Percentiles rank a stretch among this genome's conserved stretches.
Conservation (phyloP, 1,140 invertebrate genomes). For the Paralvinella palmiformis region DNA sequence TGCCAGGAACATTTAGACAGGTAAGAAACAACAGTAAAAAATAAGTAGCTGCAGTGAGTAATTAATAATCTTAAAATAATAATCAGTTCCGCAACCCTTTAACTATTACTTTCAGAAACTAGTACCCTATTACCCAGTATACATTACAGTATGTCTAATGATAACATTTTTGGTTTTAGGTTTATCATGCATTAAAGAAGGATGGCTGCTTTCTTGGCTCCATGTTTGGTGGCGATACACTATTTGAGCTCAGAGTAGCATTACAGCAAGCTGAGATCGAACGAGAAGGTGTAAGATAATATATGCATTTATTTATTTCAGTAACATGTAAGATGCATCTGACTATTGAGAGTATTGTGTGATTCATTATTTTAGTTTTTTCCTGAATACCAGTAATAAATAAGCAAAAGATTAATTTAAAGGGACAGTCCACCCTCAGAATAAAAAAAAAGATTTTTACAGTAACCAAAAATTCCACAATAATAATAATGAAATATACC, state of each 20-base stretch:
- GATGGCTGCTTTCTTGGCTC: conserved; percentile 92
- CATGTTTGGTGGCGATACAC: conserved; percentile 92
- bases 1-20: conserved; percentile 74
- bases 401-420: no score
- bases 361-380: neutral
- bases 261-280: conserved; percentile 92
- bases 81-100: neutral
- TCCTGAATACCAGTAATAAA: no score
- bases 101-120: conserved; percentile 12
- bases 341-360: neutral
- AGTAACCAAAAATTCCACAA: no score
- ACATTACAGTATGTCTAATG: neutral
- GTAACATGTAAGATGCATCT: no score
- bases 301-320: neutral
- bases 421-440: no score
- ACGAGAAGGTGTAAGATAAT: conserved; percentile 63
- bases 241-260: conserved; percentile 85
- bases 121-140: neutral
- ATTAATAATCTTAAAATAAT: neutral
- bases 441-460: no score
- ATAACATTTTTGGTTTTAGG: conserved; percentile 32
- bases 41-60: conserved; percentile 13
- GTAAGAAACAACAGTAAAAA: no score
- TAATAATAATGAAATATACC: no score
- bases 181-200: conserved; percentile 63